Evolutionary conservation across 2,113 vertebrate species (phyloP), one percentile per base, ranked within the genome.

Genomic region (Pandion haliaetus): DNA sequence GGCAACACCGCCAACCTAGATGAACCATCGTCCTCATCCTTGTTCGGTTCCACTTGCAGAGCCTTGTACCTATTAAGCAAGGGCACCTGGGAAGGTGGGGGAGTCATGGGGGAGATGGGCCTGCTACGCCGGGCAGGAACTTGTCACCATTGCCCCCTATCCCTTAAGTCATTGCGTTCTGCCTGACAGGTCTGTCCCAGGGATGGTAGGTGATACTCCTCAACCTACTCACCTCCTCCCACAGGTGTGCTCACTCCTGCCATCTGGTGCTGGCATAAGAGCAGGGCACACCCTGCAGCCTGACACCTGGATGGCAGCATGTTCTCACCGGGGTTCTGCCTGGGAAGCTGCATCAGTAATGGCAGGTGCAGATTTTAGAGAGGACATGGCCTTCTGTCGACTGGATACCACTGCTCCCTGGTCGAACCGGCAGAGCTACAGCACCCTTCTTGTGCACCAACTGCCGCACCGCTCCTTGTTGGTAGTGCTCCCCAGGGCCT

Each of bases 231-330:
- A 8, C 45, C 45, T 45, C 45, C 45, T 45, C 45, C 45, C 45
- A 45, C 17, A 18, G 45, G 45, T 7, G 45, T 45, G 17, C 45
- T 45, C 45, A 45, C 45, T 45, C 17, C 45, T 19, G 17, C 45
- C 17, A 17, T 19, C 45, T 7, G 17, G 21, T 3, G 47, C 47
- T 49, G 47, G 21, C 12, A 21, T 49, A 23, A 49, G 47, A 49
- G 47, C 47, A 49, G 47, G 47, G 47, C 47, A 49, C 21, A 24
- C 12, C 11, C 47, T 49, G 47, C 47, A 24, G 47, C 12, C 21
- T 5, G 47, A 49, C 47, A 24, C 47, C 8, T 16, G 42, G 25
- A 31, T 17, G 57, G 32, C 73, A 72, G 28, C 0, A 0, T 17
- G 44, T 3, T 45, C 66, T 50, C 44, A 12, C 32, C 7, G 3